A percentile compares a stretch with the other conserved stretches of the same genome.
phyloP scores from a whole-genome alignment of 2,888 invertebrate species.

The Xylocampa areola region DNA sequence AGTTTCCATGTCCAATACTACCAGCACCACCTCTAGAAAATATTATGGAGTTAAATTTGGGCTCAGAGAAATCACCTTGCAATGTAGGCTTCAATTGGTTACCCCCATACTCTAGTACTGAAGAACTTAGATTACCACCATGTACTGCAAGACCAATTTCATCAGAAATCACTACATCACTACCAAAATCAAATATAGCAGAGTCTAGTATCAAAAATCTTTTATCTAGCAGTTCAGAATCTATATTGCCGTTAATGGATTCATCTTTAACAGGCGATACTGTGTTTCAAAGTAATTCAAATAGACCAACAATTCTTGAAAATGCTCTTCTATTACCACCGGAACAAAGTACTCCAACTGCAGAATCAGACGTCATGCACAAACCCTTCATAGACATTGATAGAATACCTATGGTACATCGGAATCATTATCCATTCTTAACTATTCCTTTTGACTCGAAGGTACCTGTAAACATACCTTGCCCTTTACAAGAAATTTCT shows the following conservation, averaged over 20 bases:
- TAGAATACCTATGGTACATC: not conserved
- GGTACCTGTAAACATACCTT: not conserved
- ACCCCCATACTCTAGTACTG: not conserved
- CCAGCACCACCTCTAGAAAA: slow-evolving; percentile 4
- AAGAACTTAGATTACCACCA: slow-evolving; percentile 15
- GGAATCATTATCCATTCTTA: not conserved
- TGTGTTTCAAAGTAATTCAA: no score
- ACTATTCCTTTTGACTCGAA: not conserved
- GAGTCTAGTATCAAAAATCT: not conserved
- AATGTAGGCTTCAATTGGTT: slow-evolving; percentile 4
- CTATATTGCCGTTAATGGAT: no score
- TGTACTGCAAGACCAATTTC: not conserved
- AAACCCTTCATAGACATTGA: no score
- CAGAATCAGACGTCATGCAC: not conserved
- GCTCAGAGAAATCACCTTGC: not conserved
- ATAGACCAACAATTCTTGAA: not conserved
- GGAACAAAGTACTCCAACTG: not conserved
- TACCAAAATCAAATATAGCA: not conserved
- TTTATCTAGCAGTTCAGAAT: no score
- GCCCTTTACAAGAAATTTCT: not conserved
- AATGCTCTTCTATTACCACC: not conserved
- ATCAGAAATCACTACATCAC: not conserved
- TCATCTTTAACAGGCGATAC: no score
- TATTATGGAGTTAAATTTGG: not conserved
- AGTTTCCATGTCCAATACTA: not conserved